phyloP scores from a whole-genome alignment of 2,888 invertebrate genomes.

The Drosophila neutralis region DNA sequence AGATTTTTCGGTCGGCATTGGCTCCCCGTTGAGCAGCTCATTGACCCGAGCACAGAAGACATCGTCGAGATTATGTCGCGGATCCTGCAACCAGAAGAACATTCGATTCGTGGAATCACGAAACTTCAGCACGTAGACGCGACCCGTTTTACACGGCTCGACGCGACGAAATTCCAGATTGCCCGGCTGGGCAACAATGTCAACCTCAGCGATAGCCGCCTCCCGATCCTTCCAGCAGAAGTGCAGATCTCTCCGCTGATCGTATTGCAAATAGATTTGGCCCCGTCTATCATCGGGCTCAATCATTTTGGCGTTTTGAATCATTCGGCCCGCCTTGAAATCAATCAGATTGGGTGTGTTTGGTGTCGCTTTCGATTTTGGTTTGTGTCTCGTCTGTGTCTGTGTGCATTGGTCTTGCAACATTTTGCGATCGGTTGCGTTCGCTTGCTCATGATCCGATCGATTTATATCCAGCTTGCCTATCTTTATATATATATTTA shows the following conservation, averaged over 20 bases:
- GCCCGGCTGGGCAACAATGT: conserved; percentile 98
- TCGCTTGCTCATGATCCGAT: not conserved
- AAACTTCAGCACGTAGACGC: conserved; percentile 97
- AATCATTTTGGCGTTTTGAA: conserved; percentile 93
- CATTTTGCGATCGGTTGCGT: not conserved
- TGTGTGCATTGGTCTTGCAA: conserved; percentile 4
- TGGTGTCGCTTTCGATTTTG: not conserved
- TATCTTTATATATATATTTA: not conserved
- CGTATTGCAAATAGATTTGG: conserved; percentile 96
- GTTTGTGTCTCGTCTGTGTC: not conserved
- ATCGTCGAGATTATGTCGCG: conserved; percentile 96
- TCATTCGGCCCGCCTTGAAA: conserved; percentile 98
- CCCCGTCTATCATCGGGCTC: conserved; percentile 98
- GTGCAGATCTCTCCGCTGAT: conserved; percentile 97
- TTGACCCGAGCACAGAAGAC: conserved; percentile 95
- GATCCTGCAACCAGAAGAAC: conserved; percentile 99
- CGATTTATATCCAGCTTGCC: conserved; percentile 23
- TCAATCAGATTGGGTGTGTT: conserved; percentile 91
- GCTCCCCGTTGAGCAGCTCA: conserved; percentile 92
- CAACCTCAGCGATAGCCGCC: conserved; percentile 93
- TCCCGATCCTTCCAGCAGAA: conserved; percentile 99
- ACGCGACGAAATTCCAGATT: conserved; percentile 98
- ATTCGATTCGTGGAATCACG: conserved; percentile 95
- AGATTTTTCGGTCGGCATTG: fast-evolving
- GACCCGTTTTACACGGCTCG: conserved; percentile 96